Conservation (phyloP, 2,797 vertebrate genomes). For the Glyptemys insculpta region DNA sequence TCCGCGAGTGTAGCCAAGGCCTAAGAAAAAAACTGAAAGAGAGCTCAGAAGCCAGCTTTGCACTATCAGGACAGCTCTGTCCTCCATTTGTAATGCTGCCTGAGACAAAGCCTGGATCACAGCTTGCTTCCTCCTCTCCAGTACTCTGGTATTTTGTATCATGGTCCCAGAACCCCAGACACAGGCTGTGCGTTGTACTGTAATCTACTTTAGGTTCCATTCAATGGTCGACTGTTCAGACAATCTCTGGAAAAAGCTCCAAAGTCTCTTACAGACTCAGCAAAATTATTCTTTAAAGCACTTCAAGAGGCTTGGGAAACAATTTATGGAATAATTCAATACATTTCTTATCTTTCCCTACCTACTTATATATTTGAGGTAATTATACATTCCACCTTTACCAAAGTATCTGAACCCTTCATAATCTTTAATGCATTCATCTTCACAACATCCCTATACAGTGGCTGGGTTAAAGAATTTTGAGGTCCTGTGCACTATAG, state of each 20-base stretch:
- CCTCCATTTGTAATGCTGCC: neutral
- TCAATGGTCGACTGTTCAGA: conserved; percentile 44
- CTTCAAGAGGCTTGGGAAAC: conserved; percentile 8
- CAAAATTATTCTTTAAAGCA: neutral
- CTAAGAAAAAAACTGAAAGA: conserved; percentile 12
- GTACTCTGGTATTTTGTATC: neutral
- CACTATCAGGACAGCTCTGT: neutral
- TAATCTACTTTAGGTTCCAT: conserved; percentile 44
- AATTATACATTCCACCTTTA: neutral
- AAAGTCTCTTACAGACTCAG: conserved; percentile 3
- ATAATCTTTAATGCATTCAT: neutral
- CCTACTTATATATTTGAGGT: neutral
- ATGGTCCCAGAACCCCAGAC: neutral
- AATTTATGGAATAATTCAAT: conserved; percentile 8
- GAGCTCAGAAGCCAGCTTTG: neutral
- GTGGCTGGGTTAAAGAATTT: neutral
- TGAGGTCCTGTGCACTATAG: no score
- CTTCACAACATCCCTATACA: neutral
- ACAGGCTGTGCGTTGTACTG: neutral
- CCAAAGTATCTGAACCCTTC: neutral
- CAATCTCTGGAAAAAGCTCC: neutral
- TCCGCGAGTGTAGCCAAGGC: no score
- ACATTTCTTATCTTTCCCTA: neutral
- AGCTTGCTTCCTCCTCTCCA: neutral
- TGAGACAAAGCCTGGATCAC: neutral